Evolutionary conservation across 2,888 invertebrate genomes (phyloP).

Genomic region (Eudemis profundana): DNA sequence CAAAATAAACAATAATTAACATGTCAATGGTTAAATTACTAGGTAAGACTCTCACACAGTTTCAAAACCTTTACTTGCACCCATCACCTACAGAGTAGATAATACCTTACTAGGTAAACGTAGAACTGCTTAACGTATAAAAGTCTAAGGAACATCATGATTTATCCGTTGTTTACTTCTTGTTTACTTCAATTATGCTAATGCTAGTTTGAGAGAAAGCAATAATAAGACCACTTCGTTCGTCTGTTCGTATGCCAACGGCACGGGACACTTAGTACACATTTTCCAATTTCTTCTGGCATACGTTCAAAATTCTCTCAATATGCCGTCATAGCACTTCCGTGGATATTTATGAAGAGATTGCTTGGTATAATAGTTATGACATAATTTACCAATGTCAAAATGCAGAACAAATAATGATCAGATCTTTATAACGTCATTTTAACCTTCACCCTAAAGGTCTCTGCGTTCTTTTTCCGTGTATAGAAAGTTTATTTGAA

Average conservation of each 20-base stretch:
- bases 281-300: slow-evolving; percentile 48
- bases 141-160: no score
- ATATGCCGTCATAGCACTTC: slow-evolving; percentile 45
- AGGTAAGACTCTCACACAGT: no score
- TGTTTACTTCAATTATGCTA: slow-evolving; percentile 8
- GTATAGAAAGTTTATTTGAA: no score
- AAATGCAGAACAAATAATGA: neutral
- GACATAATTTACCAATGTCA: slow-evolving; percentile 9
- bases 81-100: no score
- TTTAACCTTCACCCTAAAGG: no score
- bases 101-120: no score
- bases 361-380: slow-evolving; percentile 29
- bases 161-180: neutral
- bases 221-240: slow-evolving; percentile 30
- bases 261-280: slow-evolving; percentile 39
- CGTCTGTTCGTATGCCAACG: slow-evolving; percentile 42
- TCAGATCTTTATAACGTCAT: no score
- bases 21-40: no score
- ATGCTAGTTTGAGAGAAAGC: slow-evolving; percentile 27
- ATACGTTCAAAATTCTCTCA: slow-evolving; percentile 46
- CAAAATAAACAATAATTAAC: no score
- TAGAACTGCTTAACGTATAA: no score
- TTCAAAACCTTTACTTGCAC: no score
- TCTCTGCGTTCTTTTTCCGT: no score
- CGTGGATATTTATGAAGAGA: slow-evolving; percentile 36